Base-by-base conservation (phyloP, 2,797 vertebrate species). In the Propithecus perrieri region DNA sequence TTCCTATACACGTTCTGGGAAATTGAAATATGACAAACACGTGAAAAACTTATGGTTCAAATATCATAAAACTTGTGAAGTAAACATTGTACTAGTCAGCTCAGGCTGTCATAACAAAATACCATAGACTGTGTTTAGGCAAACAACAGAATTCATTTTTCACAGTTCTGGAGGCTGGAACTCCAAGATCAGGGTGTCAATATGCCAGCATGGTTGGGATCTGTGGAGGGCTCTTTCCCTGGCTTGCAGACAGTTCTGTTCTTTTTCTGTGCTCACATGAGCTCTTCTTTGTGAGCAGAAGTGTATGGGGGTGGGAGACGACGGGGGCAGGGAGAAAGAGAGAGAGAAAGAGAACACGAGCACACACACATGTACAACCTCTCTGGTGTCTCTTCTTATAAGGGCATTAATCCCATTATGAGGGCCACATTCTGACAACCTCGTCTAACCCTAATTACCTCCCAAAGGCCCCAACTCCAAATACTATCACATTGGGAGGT, bases 131-230 rank as follows among this genome's bases (percentile, higher is more conserved):
- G 24, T 28, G 13, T 67, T 65, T 65, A 65, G 50, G 30, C 22
- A 35, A 88, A 85, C 35, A 87, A 71, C 20, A 75, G 33, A 84
- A 53, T 48, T 41, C 20, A 89, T 81, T 53, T 76, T 17, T 84
- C 50, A 35, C 72, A 65, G 24, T 61, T 86, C 18, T 84, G 30
- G 26, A 78, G 24, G 24, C 41, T 41, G 22, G 24, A 90, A 43
- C 38, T 94, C 33, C 50, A 85, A 65, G 30, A 89, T 18, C 8
- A 61, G 2, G 4, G 7, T 76, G 18, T 59, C 41, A 59, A 2
- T 1, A 38, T n/a, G 20, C 3, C 3, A 53, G 24, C 22, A 38
- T 28, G 28, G 5, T 8, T 4, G 4, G 28, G 38, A 14, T 69
- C 41, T 35, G 18, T 5, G 17, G 4, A 75, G 10, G 22, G 17